These are phyloP conservation scores for Resseliella maxima DNA, from an alignment of 2,888 invertebrate genomes.

Conservation along the genomic window DNA sequence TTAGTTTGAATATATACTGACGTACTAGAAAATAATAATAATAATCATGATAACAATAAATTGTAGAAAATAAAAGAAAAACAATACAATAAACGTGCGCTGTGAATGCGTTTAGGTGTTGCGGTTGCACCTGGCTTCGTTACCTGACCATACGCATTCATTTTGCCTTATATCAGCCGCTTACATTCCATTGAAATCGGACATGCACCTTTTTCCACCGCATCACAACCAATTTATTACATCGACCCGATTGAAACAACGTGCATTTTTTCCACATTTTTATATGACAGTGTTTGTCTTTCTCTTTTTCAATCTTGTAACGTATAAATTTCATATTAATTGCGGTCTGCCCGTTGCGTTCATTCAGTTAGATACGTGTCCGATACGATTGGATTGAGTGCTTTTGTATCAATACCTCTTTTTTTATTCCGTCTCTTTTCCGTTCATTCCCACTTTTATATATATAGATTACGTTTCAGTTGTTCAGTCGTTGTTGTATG, in stretches of 20 bases:
- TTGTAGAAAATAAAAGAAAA: not conserved
- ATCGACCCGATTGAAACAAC: not conserved
- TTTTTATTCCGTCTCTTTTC: not conserved
- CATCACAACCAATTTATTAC: not conserved
- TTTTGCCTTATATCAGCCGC: not conserved
- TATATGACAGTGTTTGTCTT: not conserved
- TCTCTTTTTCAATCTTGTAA: not conserved
- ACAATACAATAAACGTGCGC: not conserved
- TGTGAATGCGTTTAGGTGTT: not conserved
- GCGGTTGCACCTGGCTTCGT: slow-evolving; percentile 10
- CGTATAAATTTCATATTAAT: not conserved
- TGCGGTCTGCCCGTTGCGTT: slow-evolving; percentile 7
- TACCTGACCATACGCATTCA: slow-evolving; percentile 4
- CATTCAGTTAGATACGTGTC: not conserved
- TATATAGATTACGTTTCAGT: not conserved
- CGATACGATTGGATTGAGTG: not conserved
- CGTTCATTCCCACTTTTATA: not conserved
- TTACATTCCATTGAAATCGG: slow-evolving; percentile 8
- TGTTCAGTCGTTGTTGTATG: not conserved
- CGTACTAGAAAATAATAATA: not conserved
- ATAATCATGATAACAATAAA: not conserved
- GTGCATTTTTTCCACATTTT: not conserved
- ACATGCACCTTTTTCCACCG: not conserved
- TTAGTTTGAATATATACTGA: not conserved
- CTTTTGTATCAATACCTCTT: not conserved